Evolutionary conservation across 2,888 invertebrate genomes (phyloP).

Genomic region (Drosophila formosana): DNA sequence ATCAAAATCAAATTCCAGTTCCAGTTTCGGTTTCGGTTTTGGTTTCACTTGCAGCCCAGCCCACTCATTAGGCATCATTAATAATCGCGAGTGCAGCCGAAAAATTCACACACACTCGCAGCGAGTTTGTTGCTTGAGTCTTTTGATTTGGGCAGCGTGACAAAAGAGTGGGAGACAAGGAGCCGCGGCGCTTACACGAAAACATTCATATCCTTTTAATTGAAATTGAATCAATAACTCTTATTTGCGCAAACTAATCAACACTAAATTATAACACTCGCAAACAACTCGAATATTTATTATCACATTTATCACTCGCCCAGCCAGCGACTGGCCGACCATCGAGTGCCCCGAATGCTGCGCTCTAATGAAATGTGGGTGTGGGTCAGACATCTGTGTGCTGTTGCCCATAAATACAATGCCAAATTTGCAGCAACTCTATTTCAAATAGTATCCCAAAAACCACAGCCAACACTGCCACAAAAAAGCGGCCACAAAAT

Average conservation of each 20-base stretch:
- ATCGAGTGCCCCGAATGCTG: conserved; percentile 11
- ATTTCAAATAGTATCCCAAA: conserved; percentile 60
- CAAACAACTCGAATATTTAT: conserved; percentile 77
- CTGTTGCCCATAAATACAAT: conserved; percentile 57
- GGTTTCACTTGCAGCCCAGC: conserved; percentile 52
- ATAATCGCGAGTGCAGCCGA: conserved; percentile 52
- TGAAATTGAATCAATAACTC: conserved; percentile 79
- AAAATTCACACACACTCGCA: conserved; percentile 26
- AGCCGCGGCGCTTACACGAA: conserved; percentile 55
- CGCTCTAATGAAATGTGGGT: conserved; percentile 77
- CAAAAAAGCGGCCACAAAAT: not conserved
- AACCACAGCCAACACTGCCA: conserved; percentile 33
- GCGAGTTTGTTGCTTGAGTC: conserved; percentile 47
- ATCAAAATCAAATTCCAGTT: conserved; percentile 5
- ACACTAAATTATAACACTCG: conserved; percentile 80
- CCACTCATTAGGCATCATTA: conserved; percentile 77
- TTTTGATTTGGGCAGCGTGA: conserved; percentile 20
- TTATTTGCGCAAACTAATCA: conserved; percentile 80
- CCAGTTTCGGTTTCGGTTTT: conserved; percentile 17
- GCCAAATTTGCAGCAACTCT: conserved; percentile 78
- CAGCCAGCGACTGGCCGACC: conserved; percentile 41
- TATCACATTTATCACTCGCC: conserved; percentile 70
- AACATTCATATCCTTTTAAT: conserved; percentile 81
- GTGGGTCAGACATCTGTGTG: conserved; percentile 67
- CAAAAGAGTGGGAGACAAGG: conserved; percentile 3